phyloP scores from a whole-genome alignment of 2,888 invertebrate genomes.

The Lumbricus terrestris region DNA sequence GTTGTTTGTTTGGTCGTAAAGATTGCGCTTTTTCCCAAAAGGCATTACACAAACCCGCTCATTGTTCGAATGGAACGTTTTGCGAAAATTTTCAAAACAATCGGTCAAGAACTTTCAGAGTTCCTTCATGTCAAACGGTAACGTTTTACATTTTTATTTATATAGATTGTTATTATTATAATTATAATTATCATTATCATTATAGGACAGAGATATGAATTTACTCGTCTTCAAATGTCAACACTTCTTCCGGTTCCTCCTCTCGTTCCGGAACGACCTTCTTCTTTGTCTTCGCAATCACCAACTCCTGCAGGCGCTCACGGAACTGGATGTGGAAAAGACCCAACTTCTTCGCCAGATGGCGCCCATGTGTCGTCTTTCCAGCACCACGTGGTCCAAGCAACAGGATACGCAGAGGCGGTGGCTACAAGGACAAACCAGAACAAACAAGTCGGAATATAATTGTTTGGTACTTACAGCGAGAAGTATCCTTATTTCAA shows the following conservation, averaged over 20 bases:
- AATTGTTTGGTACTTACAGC: too few species aligned
- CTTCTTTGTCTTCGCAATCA: constrained; percentile 58
- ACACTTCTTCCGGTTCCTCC: neutral
- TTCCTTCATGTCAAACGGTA: too few species aligned
- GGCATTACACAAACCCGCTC: too few species aligned
- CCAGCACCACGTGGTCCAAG: constrained; percentile 57
- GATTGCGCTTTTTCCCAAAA: too few species aligned
- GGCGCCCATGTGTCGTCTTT: constrained; percentile 55
- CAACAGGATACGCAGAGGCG: constrained; percentile 53
- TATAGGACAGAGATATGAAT: neutral
- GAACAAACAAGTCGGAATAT: neutral
- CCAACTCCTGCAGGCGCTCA: constrained; percentile 58
- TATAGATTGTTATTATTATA: too few species aligned
- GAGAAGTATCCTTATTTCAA: too few species aligned
- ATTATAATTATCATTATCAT: too few species aligned
- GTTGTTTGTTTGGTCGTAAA: too few species aligned
- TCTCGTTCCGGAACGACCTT: constrained; percentile 44
- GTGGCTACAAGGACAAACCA: constrained; percentile 45
- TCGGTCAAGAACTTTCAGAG: too few species aligned
- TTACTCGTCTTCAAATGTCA: neutral
- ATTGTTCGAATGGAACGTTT: too few species aligned
- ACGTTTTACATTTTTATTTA: too few species aligned
- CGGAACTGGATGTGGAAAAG: constrained; percentile 60
- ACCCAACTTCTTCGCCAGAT: constrained; percentile 55
- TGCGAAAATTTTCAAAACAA: too few species aligned